Evolutionary conservation across 2,113 vertebrate genomes (phyloP).

Genomic region (Mungos mungo): DNA sequence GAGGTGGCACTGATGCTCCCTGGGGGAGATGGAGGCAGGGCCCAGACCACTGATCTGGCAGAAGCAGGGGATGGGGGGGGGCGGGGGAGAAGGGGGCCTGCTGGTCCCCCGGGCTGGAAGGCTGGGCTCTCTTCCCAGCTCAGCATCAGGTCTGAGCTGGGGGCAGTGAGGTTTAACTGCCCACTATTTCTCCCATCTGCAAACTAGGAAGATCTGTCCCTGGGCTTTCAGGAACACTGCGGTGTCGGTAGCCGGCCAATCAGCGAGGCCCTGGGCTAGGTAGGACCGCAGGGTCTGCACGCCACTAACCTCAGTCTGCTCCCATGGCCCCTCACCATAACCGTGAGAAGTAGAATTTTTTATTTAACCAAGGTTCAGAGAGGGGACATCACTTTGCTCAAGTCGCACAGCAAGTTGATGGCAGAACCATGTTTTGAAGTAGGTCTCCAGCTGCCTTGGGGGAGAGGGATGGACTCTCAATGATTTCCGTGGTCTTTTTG

Average conservation of each 20-base stretch:
- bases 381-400: not conserved
- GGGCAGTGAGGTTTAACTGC: not conserved
- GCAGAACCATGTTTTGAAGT: not conserved
- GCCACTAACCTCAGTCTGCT: not conserved
- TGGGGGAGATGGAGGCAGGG: not conserved
- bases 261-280: not conserved
- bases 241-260: not conserved
- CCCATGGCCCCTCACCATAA: not conserved
- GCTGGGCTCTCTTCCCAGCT: not conserved
- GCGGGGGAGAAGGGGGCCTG: not conserved
- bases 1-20: not conserved
- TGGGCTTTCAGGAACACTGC: not conserved
- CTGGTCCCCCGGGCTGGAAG: not conserved
- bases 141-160: not conserved
- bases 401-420: not conserved
- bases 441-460: not conserved
- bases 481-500: not conserved
- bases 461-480: not conserved
- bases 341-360: not conserved
- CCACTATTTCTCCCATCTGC: not conserved
- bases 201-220: not conserved
- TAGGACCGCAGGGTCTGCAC: accelerated
- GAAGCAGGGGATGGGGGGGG: not conserved
- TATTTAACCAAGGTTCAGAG: not conserved
- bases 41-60: not conserved